Evolutionary conservation across 2,797 vertebrate species (phyloP).

Genomic region (Dryobates pubescens): DNA sequence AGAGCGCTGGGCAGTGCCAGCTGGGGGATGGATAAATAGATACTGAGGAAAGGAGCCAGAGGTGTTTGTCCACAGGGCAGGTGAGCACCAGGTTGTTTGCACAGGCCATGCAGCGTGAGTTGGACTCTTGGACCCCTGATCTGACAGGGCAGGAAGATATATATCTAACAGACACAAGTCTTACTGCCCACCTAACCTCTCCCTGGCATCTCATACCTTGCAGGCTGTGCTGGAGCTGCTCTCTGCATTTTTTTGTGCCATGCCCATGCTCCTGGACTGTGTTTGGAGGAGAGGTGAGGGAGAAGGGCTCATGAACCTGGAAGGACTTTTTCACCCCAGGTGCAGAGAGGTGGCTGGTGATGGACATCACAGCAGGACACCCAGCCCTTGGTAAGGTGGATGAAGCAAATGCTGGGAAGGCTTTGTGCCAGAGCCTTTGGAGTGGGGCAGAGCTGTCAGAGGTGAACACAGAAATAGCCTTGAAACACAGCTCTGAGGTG

Average conservation of each 20-base stretch:
- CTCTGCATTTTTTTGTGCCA: neutral
- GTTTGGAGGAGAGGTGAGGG: neutral
- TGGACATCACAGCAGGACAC: neutral
- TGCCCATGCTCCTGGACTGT: accelerated
- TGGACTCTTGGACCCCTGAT: neutral
- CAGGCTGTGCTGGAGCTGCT: neutral
- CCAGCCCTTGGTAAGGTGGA: neutral
- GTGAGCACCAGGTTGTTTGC: neutral
- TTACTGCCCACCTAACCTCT: neutral
- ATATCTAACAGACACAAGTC: neutral
- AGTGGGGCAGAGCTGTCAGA: neutral
- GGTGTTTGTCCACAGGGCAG: neutral
- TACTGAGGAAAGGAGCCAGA: neutral
- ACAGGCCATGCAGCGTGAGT: neutral
- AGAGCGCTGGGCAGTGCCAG: neutral
- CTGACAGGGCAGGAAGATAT: neutral
- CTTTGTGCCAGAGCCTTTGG: neutral
- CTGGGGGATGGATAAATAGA: neutral
- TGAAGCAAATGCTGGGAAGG: neutral
- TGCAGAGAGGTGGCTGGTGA: neutral
- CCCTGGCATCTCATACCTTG: accelerated
- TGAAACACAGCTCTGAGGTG: neutral
- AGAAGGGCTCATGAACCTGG: neutral
- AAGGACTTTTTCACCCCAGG: neutral
- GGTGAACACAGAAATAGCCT: neutral